These are phyloP conservation scores for Pitta sordida DNA, from an alignment of 2,113 vertebrate species.

Conservation along the genomic window DNA sequence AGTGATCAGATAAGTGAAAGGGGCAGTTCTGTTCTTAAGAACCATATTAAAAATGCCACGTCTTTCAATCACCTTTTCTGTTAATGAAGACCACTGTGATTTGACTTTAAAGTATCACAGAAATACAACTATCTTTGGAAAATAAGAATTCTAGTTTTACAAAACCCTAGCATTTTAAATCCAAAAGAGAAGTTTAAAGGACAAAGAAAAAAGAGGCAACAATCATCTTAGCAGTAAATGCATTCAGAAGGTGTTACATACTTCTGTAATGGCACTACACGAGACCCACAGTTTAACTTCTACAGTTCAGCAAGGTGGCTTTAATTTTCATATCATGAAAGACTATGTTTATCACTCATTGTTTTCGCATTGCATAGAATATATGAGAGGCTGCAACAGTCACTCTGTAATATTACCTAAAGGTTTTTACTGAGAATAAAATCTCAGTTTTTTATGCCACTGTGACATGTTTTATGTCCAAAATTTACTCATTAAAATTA, in stretches of 20 bases:
- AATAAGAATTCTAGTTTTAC: neutral
- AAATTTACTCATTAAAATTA: neutral
- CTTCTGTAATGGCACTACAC: neutral
- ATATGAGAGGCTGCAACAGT: neutral
- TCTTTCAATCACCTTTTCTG: neutral
- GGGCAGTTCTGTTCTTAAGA: neutral
- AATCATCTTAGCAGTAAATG: neutral
- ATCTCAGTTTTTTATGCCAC: neutral
- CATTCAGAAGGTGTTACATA: neutral
- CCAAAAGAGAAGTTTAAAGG: neutral
- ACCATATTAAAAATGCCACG: neutral
- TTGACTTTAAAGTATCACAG: neutral
- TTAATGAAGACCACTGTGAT: neutral
- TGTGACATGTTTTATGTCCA: neutral
- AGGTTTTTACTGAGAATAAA: neutral
- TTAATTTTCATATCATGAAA: neutral
- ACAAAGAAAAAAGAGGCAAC: neutral
- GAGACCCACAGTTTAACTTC: neutral
- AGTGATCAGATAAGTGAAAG: conserved; percentile 32
- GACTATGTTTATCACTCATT: neutral
- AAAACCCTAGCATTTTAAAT: neutral
- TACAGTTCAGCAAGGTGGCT: neutral
- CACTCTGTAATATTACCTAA: neutral
- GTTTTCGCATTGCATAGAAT: neutral
- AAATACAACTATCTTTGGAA: neutral